Percentiles rank a stretch among this genome's conserved stretches.
Evolutionary conservation across 2,113 vertebrate genomes (phyloP).

Genomic region (Mormyrus iriodes): DNA sequence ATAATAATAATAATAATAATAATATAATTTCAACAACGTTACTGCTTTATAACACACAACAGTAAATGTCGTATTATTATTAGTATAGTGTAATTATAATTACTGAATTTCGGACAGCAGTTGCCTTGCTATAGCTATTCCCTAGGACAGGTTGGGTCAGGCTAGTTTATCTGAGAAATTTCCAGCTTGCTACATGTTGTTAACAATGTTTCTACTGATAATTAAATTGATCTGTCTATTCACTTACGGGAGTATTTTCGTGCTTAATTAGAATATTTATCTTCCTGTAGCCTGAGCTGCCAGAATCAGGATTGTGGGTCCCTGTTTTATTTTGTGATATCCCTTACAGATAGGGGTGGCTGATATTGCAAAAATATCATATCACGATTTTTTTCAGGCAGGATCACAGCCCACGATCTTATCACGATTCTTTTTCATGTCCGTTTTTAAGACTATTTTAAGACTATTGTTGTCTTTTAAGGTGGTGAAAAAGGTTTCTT

Average conservation of each 20-base stretch:
- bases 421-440: not conserved
- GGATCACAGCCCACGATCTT: not conserved
- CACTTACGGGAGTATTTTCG: not conserved
- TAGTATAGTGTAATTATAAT: not conserved
- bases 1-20: not conserved
- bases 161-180: not conserved
- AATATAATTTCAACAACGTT: not conserved
- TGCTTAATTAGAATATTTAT: not conserved
- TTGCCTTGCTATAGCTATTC: conserved; percentile 22
- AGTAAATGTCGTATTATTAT: not conserved
- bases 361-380: not conserved
- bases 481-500: not conserved
- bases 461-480: not conserved
- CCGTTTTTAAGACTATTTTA: not conserved
- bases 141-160: not conserved
- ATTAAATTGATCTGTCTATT: not conserved
- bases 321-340: not conserved
- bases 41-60: not conserved
- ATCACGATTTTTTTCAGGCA: not conserved
- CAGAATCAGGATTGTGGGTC: not conserved
- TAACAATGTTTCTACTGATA: not conserved
- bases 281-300: not conserved
- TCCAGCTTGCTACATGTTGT: not conserved
- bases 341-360: conserved; percentile 46
- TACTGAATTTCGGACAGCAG: not conserved